Base-by-base conservation (phyloP, 2,888 invertebrate genomes). In the Synergus gifuensis region DNA sequence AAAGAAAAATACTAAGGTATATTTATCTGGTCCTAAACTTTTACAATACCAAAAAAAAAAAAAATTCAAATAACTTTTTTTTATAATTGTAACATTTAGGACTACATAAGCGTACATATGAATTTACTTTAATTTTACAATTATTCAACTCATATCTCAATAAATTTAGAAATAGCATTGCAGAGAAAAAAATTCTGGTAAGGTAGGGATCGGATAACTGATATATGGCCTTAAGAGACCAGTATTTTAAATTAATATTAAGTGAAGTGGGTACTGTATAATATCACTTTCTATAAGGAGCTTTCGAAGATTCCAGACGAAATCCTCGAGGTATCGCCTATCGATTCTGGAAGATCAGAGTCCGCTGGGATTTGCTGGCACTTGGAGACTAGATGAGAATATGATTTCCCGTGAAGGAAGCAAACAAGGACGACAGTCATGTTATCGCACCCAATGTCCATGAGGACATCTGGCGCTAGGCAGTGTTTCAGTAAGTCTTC, bases 391-490 rank as follows among this genome's bases (percentile, higher is more conserved):
- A 93, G 89, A 67, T 93, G 90, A 28, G 92, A 91, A 82, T 94
- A 94, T 7, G 93, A 91, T 84, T 93, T 93, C 18, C 93, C 94
- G 78, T 94, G 94, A 58, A 96, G 92, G 82, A 98, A 95, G 90
- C 97, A 97, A 79, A 98, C 95, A 60, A 99, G 93, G 54, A 98
- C 95, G 4, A 98, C 98, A 36, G 99, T 99, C 99, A 99, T 99
- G 93, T 99, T 99, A 93, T 99, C 99, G 93, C 99, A 98, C 86
- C 99, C 99, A 64, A 99, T 94, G 1, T 99, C 99, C 95, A 99
- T 98, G 89, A 98, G 97, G 89, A 98, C 97, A 93, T 99, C 99
- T 4, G 99, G 99, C 1, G 99, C 98, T 78, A 99, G 94, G 92
- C 99, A 99, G 83, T 96, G 95, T 87, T 96, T 97, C 95, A 99